Percentiles rank a stretch among this genome's conserved stretches.
Evolutionary conservation across 1,140 invertebrate species (phyloP).

Genomic region (Diabrotica virgifera): DNA sequence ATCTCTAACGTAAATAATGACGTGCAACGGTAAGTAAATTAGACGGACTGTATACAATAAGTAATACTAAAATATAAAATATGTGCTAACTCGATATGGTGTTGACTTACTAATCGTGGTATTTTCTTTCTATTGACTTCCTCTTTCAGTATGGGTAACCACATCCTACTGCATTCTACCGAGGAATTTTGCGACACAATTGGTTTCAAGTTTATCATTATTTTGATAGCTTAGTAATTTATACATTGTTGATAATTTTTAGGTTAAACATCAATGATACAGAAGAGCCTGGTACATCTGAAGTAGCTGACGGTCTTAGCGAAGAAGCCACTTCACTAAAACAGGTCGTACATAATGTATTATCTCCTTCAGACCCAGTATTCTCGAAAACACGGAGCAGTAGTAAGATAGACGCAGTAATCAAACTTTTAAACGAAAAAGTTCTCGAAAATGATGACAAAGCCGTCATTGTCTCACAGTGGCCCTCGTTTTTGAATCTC

Average conservation of each 20-base stretch:
- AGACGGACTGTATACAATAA: too few species aligned
- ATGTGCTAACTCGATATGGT: too few species aligned
- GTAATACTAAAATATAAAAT: too few species aligned
- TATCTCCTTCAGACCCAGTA: constrained; percentile 67
- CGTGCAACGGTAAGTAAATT: too few species aligned
- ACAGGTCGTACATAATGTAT: constrained; percentile 53
- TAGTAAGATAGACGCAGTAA: constrained; percentile 64
- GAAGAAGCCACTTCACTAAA: constrained; percentile 31
- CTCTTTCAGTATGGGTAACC: too few species aligned
- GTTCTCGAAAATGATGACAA: constrained; percentile 64
- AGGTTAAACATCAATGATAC: background rate
- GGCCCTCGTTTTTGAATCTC: constrained; percentile 73
- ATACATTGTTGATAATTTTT: background rate
- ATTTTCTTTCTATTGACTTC: too few species aligned
- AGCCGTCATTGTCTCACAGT: constrained; percentile 84
- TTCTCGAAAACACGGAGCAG: constrained; percentile 59
- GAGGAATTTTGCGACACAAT: too few species aligned
- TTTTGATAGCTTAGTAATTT: too few species aligned
- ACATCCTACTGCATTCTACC: too few species aligned
- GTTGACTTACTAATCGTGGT: too few species aligned
- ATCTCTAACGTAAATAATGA: too few species aligned
- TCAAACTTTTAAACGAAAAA: constrained; percentile 57
- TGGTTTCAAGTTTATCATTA: too few species aligned
- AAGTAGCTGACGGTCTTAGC: background rate
- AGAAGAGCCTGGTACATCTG: background rate